Evolutionary conservation across 2,113 vertebrate genomes (phyloP), one percentile per base, ranked within the genome.

Genomic region (Brienomyrus brachyistius): DNA sequence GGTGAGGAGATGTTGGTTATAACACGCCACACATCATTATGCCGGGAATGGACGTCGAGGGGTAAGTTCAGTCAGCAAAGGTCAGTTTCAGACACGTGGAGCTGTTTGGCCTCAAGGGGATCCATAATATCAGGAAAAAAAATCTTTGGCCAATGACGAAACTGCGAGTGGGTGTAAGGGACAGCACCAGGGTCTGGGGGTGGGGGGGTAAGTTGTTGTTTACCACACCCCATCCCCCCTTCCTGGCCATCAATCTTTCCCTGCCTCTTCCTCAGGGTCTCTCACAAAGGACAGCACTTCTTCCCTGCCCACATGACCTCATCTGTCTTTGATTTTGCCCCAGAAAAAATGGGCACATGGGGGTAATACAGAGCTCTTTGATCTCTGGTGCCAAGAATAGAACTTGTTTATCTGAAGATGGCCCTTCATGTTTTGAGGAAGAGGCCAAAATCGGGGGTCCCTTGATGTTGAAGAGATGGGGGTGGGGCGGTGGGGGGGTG

Each of bases 391-490:
- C 93, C 93, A 95, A 93, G 93, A 95, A 95, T 94, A 92, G 93
- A 93, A 93, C 93, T 94, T 94, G 94, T 95, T 95, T 95, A 95
- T 95, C 95, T 94, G 94, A 95, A 94, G 94, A 95, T 93, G 93
- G 94, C 93, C 86, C 92, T 94, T 80, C 74, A 80, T 80, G 74
- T 77, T 77, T 93, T 93, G 93, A 93, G 94, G 92, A 93, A 93
- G 89, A 92, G 74, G 91, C 84, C 59, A 92, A 92, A 87, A 92
- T 91, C 91, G 90, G 91, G 91, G 80, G 91, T 93, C 94, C 94
- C 95, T 95, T 95, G 95, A 95, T 95, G 93, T 95, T 90, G 93
- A 91, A 90, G 91, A 48, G 88, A n/a, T 35, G 70, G 70, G 35
- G 19, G 48, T 21, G 87, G 89, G 92, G 88, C 74, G 83, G 91